Base-by-base conservation (phyloP, 2,888 invertebrate genomes). In the Ormyrus pomaceus region DNA sequence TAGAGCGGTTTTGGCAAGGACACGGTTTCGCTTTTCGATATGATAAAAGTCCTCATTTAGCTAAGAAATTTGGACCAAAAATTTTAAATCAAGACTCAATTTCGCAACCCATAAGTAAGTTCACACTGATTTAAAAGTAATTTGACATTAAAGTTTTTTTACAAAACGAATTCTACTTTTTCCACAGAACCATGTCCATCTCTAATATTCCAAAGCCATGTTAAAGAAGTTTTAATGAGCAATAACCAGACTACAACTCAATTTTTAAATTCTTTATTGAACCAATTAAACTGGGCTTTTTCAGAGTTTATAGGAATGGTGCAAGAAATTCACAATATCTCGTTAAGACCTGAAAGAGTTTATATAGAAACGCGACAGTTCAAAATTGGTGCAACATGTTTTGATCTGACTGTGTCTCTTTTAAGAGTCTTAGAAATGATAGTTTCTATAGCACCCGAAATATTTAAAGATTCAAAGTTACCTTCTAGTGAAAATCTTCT, bases 281-380 rank as follows among this genome's bases (percentile, higher is more conserved):
- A 95, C 87, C 96, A 96, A 86, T 91, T 96, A 6, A 96, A 97
- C 91, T 96, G 96, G 96, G 95, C 96, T 0, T 96, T 96, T 88
- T 96, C 96, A 0, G 96, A 97, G 87, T 96, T 96, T 87, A 95
- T 96, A 83, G 94, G 95, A 46, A 94, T 96, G 92, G 92, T 96
- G 87, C 96, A 96, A 89, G 96, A 96, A 92, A 94, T 95, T 84
- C 94, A 95, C 87, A 94, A 94, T 85, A 92, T 93, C 45, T 93
- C 94, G 0, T 92, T 92, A 75, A 83, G 92, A 88, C 92, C 93
- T 2, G 93, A 93, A 83, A 84, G 92, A 73, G 92, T 94, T n/a
- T 91, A 92, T 76, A 93, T 96, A 3, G 96, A 96, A 76, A 93
- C 95, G 0, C 92, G 95, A 7, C 96, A 96, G 87, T 92, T 96